phyloP scores from a whole-genome alignment of 2,888 invertebrate species.

The Lepeophtheirus nordmannii region DNA sequence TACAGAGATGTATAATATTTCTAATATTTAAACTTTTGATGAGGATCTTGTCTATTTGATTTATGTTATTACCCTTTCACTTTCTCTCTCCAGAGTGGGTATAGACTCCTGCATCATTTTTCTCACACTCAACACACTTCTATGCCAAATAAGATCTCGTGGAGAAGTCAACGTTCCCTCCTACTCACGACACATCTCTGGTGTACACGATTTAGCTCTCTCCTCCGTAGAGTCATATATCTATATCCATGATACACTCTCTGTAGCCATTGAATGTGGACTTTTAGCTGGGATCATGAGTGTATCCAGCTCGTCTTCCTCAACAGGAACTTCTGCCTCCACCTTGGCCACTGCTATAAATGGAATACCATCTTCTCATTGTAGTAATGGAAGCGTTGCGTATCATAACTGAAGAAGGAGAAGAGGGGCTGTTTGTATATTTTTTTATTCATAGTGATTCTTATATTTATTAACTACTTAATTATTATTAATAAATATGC shows the following conservation, averaged over 20 bases:
- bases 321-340: neutral
- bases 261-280: conserved; percentile 14
- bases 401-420: too few species aligned
- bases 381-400: neutral
- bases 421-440: too few species aligned
- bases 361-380: neutral
- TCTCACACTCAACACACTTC: conserved; percentile 12
- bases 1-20: too few species aligned
- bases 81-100: conserved; percentile 6
- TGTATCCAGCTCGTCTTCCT: neutral
- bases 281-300: conserved; percentile 2
- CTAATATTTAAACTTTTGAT: too few species aligned
- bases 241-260: conserved; percentile 13
- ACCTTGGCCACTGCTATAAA: neutral
- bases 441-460: too few species aligned
- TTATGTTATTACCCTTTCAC: neutral
- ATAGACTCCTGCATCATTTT: conserved; percentile 15
- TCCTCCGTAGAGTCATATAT: conserved; percentile 14
- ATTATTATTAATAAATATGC: too few species aligned
- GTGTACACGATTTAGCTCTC: conserved; percentile 9
- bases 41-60: too few species aligned
- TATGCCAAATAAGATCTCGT: conserved; percentile 6
- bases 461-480: too few species aligned
- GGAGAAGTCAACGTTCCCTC: conserved; percentile 17
- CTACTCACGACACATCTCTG: conserved; percentile 8